Evolutionary conservation across 2,113 vertebrate genomes (phyloP).

Genomic region (Engystomops pustulosus): DNA sequence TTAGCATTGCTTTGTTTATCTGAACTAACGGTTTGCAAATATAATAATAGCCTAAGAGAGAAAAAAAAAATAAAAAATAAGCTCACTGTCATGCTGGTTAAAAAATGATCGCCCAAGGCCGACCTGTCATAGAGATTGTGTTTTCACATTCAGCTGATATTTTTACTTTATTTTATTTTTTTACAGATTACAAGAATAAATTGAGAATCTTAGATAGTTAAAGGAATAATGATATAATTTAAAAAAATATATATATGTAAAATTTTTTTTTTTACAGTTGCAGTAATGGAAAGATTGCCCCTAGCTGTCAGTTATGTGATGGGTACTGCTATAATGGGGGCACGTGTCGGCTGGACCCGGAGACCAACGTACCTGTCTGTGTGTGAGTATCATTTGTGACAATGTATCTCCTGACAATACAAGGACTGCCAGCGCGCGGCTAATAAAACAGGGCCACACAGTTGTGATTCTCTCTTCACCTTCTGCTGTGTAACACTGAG

Average conservation of each 20-base stretch:
- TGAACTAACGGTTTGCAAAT: slow-evolving; percentile 54
- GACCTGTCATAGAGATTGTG: slow-evolving; percentile 48
- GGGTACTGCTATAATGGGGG: slow-evolving; percentile 98
- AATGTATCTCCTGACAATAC: slow-evolving; percentile 5
- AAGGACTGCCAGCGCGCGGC: neutral
- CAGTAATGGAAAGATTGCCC: slow-evolving; percentile 93
- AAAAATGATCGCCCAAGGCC: neutral
- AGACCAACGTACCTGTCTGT: slow-evolving; percentile 93
- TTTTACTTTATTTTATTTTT: neutral
- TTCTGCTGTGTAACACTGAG: slow-evolving; percentile 15
- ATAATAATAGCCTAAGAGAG: slow-evolving; percentile 35
- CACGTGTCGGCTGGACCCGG: slow-evolving; percentile 93
- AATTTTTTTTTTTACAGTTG: slow-evolving; percentile 82
- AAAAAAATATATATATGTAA: no score
- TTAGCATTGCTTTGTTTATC: slow-evolving; percentile 52
- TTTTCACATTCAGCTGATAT: slow-evolving; percentile 18
- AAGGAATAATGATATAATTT: no score
- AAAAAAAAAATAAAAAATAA: slow-evolving; percentile 43
- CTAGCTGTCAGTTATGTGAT: slow-evolving; percentile 96
- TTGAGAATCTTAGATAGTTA: slow-evolving; percentile 46
- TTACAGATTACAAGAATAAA: slow-evolving; percentile 27
- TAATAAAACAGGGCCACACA: slow-evolving; percentile 14
- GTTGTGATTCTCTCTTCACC: slow-evolving; percentile 29
- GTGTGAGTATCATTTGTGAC: slow-evolving; percentile 85
- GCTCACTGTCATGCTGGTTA: slow-evolving; percentile 47